Conservation (phyloP, 2,888 invertebrate genomes). For the Hirtodrosophila cameraria region DNA sequence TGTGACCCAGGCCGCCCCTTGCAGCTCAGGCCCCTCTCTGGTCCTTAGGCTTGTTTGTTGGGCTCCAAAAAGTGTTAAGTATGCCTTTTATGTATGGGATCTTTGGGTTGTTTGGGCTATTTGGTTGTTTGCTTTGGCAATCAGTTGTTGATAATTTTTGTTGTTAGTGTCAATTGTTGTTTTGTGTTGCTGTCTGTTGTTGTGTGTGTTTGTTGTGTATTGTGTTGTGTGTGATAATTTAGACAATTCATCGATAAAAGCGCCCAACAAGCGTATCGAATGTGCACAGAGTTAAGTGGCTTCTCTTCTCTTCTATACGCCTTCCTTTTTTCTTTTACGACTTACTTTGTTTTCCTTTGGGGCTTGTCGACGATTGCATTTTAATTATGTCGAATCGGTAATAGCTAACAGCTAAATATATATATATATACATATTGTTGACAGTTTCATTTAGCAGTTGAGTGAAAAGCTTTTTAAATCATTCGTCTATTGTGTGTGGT, state of each 20-base stretch:
- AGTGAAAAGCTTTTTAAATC: constrained; percentile 43
- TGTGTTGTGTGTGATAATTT: constrained; percentile 72
- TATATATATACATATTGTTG: constrained; percentile 41
- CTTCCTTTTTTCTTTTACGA: constrained; percentile 10
- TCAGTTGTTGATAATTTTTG: constrained; percentile 77
- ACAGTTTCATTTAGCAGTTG: constrained; percentile 52
- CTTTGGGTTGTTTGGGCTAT: constrained; percentile 34
- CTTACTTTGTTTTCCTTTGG: constrained; percentile 28
- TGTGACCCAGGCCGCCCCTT: constrained; percentile 12
- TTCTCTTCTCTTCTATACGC: constrained; percentile 28
- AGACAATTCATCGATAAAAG: constrained; percentile 74
- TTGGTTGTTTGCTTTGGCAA: constrained; percentile 67
- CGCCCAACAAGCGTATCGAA: constrained; percentile 69
- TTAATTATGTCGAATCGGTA: constrained; percentile 69
- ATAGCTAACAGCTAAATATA: constrained; percentile 7
- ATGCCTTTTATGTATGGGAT: constrained; percentile 57
- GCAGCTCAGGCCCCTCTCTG: not conserved
- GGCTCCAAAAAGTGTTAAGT: constrained; percentile 80
- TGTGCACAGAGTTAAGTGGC: constrained; percentile 53
- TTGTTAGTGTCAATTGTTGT: constrained; percentile 66
- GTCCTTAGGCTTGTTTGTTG: constrained; percentile 63
- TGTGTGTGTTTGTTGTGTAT: constrained; percentile 29
- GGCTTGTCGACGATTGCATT: constrained; percentile 59
- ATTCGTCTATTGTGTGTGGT: constrained; percentile 51
- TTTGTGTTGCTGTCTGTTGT: constrained; percentile 34